Evolutionary conservation across 1,140 invertebrate species (phyloP).

Genomic region (Drosophila asahinai): DNA sequence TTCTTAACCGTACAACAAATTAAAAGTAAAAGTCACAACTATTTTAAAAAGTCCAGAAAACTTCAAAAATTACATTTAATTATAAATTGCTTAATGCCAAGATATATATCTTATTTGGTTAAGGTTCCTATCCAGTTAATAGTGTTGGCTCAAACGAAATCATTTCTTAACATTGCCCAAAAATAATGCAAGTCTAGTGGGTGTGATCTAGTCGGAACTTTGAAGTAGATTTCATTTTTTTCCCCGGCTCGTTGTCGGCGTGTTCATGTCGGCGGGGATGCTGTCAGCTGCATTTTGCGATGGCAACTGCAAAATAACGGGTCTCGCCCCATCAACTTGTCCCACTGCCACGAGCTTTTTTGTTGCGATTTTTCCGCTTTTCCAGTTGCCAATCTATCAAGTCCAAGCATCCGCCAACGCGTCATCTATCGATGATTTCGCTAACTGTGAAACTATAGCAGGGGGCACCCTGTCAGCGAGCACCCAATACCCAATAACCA

Average conservation of each 20-base stretch:
- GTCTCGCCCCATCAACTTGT: constrained; percentile 31
- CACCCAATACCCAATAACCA: too few relatives aligned
- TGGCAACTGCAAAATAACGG: constrained; percentile 47
- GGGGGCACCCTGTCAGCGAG: constrained; percentile 17
- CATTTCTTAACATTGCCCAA: background rate
- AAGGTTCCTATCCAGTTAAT: too few relatives aligned
- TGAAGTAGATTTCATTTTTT: constrained; percentile 2
- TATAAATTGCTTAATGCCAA: too few relatives aligned
- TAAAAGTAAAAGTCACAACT: too few relatives aligned
- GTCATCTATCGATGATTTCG: constrained; percentile 48
- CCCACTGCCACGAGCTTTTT: constrained; percentile 4
- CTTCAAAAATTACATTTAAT: too few relatives aligned
- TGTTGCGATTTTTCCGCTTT: constrained; percentile 9
- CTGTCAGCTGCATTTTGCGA: constrained; percentile 64
- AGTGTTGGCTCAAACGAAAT: background rate
- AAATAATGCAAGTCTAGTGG: background rate
- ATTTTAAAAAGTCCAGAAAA: too few relatives aligned
- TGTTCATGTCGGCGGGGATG: constrained; percentile 33
- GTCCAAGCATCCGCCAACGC: constrained; percentile 38
- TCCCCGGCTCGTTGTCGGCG: constrained; percentile 13
- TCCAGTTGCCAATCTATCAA: constrained; percentile 59
- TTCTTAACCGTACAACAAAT: too few relatives aligned
- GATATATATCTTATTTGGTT: background rate
- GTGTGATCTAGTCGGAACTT: constrained; percentile 21
- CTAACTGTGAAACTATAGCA: constrained; percentile 46